Base-by-base conservation (phyloP, 2,888 invertebrate species). In the Tetropium fuscum region DNA sequence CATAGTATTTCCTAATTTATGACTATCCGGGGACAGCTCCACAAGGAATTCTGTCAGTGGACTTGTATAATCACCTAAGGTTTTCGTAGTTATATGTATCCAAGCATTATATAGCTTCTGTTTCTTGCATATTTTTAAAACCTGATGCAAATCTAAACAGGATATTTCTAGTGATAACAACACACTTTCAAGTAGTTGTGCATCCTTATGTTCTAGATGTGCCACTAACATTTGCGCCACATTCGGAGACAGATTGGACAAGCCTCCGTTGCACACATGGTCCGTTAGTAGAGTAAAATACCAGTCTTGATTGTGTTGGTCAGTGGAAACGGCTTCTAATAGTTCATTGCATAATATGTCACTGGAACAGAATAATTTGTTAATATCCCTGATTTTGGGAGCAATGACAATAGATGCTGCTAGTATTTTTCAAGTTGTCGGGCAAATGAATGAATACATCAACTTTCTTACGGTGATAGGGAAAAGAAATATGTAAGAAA, bases 11-110 rank as follows among this genome's bases (percentile, higher is more conserved):
- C 95, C 66, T 64, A 94, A 83, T 72, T 84, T 84, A 66, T 89
- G 80, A 60, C 83, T 80, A 58, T 78, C 78, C 1, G 81, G 80
- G 15, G 83, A 81, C 34, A 89, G 74, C 62, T 85, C 81, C 0
- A 84, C 84, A 69, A 89, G 80, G 38, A 89, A 84, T 72, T 90
- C 92, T 57, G 89, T 89, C 56, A 94, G 80, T 0, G 93, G 92
- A 15, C 88, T 85, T 0, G 89, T 86, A 74, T 89, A 94, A 78
- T 94, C 94, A 16, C 70, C 82, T 76, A 94, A 86, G 6, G 91
- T 93, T 74, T 87, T 86, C 60, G 92, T 93, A 79, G 91, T 90
- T 19, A 94, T 87, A 79, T 92, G 90, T 63, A 92, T 84, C 77
- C 90, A 87, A 22, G 89, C 89, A 78, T 90, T 89, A 77, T 89